Base-by-base conservation (phyloP, 92 coral and sea anemone genomes). In the Porites rus region DNA sequence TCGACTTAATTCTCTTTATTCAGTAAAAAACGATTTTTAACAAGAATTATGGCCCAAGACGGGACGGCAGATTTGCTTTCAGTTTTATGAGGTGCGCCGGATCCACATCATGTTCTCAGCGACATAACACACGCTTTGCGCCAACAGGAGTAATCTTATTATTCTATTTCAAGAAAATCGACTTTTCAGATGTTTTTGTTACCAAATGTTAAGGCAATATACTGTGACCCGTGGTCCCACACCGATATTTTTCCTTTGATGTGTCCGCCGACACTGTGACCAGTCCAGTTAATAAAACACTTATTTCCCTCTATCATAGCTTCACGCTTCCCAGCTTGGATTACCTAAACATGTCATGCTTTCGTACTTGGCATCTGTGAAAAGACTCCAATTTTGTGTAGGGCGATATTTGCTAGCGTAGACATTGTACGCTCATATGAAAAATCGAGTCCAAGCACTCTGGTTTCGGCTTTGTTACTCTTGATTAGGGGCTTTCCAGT, bases 161-260 rank as follows among this genome's bases (percentile, higher is more conserved):
- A 50, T 73, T 74, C 87, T 83, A 85, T 85, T 88, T 74, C 88
- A 76, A 54, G 89, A 75, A 82, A 88, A 88, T 88, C 52, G 84
- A 75, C 83, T 74, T 88, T 77, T 88, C 92, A 88, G 92, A 88
- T 88, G 92, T 88, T 70, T 21, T 10, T 80, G 52, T 31, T 51
- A 9, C 73, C 87, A 83, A 83, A 83, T 83, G 87, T 83, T 83
- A 63, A 43, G 62, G 69, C 54, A 51, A 73, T 72, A 54, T 69
- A 81, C 50, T 83, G 71, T 72, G 87, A 72, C 87, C 79, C 63
- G 85, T 63, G 63, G 87, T 83, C 79, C 46, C 51, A 1, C 73
- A 74, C 53, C 38, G 73, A 62, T 20, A 50, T 18, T 51, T 43
- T 73, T 11, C 53, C 87, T 83, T 83, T 83, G 87, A 83, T 83